Evolutionary conservation across 35 echinoderm and acorn worm species (phyloP), one percentile per base, ranked within the genome.

Genomic region (Ophioderma brevispina): DNA sequence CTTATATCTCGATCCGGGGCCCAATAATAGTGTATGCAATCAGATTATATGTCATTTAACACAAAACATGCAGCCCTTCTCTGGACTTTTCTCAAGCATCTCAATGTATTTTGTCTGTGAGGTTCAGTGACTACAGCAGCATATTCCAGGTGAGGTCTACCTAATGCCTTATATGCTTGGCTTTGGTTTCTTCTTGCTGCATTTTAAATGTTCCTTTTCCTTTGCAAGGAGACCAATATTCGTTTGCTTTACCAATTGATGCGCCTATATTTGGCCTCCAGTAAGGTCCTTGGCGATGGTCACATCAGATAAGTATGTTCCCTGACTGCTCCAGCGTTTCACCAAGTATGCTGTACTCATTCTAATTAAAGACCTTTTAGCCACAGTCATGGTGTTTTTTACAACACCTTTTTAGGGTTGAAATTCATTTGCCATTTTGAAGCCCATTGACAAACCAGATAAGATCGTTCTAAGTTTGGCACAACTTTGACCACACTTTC

Each of bases 401-500:
- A n/a, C n/a, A n/a, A 83, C 81, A 83, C n/a, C 35, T 83, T 83
- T 33, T 83, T 83, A 46, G 81, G 81, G 40, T 83, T 83, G 31
- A 87, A 75, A 25, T 11, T 76, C 55, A 87, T 87, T 36, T 76
- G 35, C 70, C 70, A 76, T 10, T 77, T 87, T 6, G 52, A 76
- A 21, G 56, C 64, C 28, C 38, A 76, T 21, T 87, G 31, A 87
- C 35, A 2, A 17, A 76, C 56, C 34, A 21, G 32, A 40, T 89
- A 25, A 30, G 78, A 21, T 81, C 78, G 41, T 81, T 43, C 55
- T 37, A 63, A 85, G 52, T 39, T 59, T 85, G 31, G 21, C 33
- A 64, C 55, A 64, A 40, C 37, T 55, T 34, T 52, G 33, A 33
- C 13, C 32, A 64, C 39, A 49, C 23, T 85, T 2, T 19, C 33